Base-by-base conservation (phyloP, 2,113 vertebrate species). In the Regulus satrapa region DNA sequence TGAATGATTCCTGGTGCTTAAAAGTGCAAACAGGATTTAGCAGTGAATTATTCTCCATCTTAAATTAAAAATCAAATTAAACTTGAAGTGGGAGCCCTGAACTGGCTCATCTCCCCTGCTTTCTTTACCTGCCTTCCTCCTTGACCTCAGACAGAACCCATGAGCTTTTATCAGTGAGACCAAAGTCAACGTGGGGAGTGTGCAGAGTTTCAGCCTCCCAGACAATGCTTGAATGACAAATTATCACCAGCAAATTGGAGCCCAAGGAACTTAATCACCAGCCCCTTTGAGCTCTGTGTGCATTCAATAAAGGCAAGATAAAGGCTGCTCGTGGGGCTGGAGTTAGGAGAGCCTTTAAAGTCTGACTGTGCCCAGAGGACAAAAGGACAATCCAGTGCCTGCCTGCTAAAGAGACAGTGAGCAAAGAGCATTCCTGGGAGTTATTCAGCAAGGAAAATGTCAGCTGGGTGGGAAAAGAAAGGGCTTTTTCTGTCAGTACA, bases 371-470 rank as follows among this genome's bases (percentile, higher is more conserved):
- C 36, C 4, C 40, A 29, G 74, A 34, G 74, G 71, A 49, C 62
- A 41, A 32, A 72, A 61, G 83, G 14, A 68, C 40, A 51, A 38
- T 26, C 32, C 23, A 3, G n/a, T n/a, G 52, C 43, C 64, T 76
- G 68, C 25, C 69, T 69, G 17, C 61, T 21, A 45, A 16, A n/a
- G 15, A 34, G 32, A 9, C 25, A 3, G 49, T 5, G 56, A 85
- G 87, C 36, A 28, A 5, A n/a, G 69, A 43, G 17, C 21, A 0
- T 26, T 21, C 28, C 72, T 32, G 4, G 29, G 15, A 6, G 76
- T 32, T 21, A 1, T 0, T 68, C 4, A n/a, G 45, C 8, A 1
- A 34, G 71, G 29, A 11, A 29, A 20, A 6, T 3, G 20, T 10
- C 48, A n/a, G 14, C 43, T 4, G 14, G 41, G 31, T 38, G 49